A percentile compares a stretch with the other conserved stretches of the same genome.
These are phyloP conservation scores for Lagenorhynchus albirostris DNA, from an alignment of 2,113 vertebrate species.

Conservation along the genomic window DNA sequence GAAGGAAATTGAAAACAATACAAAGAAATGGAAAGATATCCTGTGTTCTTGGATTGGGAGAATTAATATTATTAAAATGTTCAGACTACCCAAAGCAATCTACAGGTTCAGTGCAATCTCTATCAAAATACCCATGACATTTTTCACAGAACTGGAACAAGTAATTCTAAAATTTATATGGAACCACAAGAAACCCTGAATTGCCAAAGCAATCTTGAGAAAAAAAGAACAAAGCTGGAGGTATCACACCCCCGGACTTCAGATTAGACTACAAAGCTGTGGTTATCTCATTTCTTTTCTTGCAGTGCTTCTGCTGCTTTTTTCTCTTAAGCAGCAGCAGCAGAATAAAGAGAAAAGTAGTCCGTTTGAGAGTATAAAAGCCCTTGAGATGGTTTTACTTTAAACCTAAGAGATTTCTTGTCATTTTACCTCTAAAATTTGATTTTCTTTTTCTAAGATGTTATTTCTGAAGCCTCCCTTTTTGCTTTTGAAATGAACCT, in stretches of 20 bases:
- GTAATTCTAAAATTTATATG: neutral
- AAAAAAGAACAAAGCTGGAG: neutral
- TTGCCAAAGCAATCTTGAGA: neutral
- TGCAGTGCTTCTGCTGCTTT: neutral
- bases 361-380: neutral
- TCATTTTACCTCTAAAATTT: conserved; percentile 38
- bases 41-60: neutral
- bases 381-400: conserved; percentile 25
- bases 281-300: neutral
- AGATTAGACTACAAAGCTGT: neutral
- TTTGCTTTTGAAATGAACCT: conserved; percentile 40
- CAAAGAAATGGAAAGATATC: neutral
- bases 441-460: neutral
- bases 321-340: neutral
- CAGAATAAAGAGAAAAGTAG: neutral
- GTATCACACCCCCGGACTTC: neutral
- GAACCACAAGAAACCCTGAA: neutral
- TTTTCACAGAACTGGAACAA: neutral
- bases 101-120: neutral
- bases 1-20: neutral
- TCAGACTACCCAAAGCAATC: neutral
- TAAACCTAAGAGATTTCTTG: conserved; percentile 29
- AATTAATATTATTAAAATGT: neutral
- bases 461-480: neutral
- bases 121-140: neutral